A percentile compares a stretch with the other conserved stretches of the same genome.
Evolutionary conservation across 2,797 vertebrate genomes (phyloP).

Genomic region (Sebastes melanostomus): DNA sequence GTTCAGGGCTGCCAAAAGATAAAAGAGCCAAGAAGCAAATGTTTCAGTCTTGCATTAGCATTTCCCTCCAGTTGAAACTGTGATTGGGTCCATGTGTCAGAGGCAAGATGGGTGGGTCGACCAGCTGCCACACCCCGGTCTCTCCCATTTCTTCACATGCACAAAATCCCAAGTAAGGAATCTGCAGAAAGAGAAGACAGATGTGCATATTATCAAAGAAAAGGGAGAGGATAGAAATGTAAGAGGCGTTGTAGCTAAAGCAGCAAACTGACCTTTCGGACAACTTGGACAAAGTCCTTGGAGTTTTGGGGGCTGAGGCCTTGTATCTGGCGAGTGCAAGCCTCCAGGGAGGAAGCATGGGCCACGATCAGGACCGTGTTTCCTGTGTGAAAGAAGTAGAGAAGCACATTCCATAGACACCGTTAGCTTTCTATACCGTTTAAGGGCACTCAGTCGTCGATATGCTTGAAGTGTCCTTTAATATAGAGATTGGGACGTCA

Average conservation of each 20-base stretch:
- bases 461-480: neutral
- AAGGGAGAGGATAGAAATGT: neutral
- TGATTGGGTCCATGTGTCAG: constrained; percentile 98
- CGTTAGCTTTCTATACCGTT: constrained; percentile 23
- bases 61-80: constrained; percentile 99
- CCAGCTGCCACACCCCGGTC: constrained; percentile 95
- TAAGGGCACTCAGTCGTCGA: neutral
- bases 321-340: constrained; percentile 97
- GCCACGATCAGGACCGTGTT: constrained; percentile 97
- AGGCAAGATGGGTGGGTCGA: constrained; percentile 95
- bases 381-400: constrained; percentile 83
- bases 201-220: constrained; percentile 20
- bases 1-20: constrained; percentile 38
- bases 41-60: constrained; percentile 89
- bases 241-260: neutral
- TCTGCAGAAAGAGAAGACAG: constrained; percentile 78
- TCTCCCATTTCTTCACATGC: constrained; percentile 96
- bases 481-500: neutral
- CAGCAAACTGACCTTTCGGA: constrained; percentile 89
- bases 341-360: constrained; percentile 97
- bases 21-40: constrained; percentile 14
- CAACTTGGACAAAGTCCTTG: constrained; percentile 99
- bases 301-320: constrained; percentile 94
- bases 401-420: constrained; percentile 52
- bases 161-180: constrained; percentile 98